phyloP scores from a whole-genome alignment of 2,113 vertebrate genomes.

The Zosterops japonicus region DNA sequence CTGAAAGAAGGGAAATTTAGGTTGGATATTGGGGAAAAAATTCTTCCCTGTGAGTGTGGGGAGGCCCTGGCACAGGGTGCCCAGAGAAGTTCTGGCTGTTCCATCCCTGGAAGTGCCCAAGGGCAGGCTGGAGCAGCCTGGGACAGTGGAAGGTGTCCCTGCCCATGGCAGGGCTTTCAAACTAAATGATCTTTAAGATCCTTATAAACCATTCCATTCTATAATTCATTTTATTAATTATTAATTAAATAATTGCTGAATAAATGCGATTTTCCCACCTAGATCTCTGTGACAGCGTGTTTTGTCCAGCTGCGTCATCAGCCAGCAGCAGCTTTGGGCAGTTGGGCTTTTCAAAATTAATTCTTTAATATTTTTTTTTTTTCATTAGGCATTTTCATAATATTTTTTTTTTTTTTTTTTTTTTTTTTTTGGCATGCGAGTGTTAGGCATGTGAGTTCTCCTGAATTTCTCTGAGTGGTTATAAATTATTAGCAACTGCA shows the following conservation, averaged over 20 bases:
- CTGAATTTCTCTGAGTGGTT: neutral
- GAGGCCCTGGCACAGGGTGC: too few species aligned
- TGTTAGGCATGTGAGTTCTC: neutral
- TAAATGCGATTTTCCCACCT: neutral
- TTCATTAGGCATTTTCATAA: neutral
- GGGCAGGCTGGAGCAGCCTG: too few species aligned
- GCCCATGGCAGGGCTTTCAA: neutral
- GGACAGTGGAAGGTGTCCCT: neutral
- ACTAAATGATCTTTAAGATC: neutral
- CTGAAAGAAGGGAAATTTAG: neutral
- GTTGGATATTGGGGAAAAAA: neutral
- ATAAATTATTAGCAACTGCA: constrained; percentile 17
- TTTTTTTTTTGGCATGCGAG: neutral
- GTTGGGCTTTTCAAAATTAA: neutral
- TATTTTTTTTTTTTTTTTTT: neutral
- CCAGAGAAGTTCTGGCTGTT: too few species aligned
- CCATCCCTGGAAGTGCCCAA: too few species aligned
- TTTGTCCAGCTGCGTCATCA: neutral
- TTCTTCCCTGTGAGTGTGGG: neutral
- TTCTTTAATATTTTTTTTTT: neutral
- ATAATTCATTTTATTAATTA: too few species aligned
- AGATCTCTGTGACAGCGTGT: fast-evolving
- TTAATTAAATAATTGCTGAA: neutral
- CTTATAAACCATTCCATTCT: neutral
- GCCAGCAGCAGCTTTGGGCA: neutral